These are phyloP conservation scores for Chelmon rostratus DNA, from an alignment of 2,797 vertebrate species.

Conservation along the genomic window DNA sequence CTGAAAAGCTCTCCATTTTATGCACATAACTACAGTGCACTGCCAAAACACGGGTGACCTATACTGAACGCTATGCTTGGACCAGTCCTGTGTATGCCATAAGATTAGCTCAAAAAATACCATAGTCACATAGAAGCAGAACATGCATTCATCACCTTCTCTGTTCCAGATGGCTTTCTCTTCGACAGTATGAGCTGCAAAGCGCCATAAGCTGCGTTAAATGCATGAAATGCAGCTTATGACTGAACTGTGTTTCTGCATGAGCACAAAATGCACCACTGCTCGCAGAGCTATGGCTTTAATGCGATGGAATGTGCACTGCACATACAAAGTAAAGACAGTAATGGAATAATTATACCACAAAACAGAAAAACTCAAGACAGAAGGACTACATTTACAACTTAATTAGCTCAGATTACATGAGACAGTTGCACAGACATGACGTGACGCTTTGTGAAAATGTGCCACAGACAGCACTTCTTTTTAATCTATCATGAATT, in stretches of 20 bases:
- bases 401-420: neutral
- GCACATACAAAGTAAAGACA: neutral
- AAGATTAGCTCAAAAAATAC: neutral
- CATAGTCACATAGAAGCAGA: neutral
- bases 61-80: too few relatives aligned
- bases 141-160: neutral
- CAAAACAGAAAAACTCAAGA: neutral
- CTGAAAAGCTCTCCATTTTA: neutral
- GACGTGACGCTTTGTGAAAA: neutral
- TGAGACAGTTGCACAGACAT: neutral
- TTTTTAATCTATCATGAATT: neutral
- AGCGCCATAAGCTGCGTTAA: neutral
- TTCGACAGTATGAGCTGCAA: neutral
- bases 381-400: neutral
- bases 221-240: neutral
- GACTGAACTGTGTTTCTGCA: neutral
- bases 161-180: too few relatives aligned
- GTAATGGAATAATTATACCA: neutral
- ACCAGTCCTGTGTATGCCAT: too few relatives aligned
- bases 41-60: neutral
- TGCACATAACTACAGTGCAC: neutral
- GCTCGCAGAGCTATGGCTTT: too few relatives aligned
- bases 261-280: neutral
- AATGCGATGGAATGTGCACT: neutral
- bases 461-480: too few relatives aligned